Evolutionary conservation across 1,140 invertebrate genomes (phyloP).

Genomic region (Drosophila dunni): DNA sequence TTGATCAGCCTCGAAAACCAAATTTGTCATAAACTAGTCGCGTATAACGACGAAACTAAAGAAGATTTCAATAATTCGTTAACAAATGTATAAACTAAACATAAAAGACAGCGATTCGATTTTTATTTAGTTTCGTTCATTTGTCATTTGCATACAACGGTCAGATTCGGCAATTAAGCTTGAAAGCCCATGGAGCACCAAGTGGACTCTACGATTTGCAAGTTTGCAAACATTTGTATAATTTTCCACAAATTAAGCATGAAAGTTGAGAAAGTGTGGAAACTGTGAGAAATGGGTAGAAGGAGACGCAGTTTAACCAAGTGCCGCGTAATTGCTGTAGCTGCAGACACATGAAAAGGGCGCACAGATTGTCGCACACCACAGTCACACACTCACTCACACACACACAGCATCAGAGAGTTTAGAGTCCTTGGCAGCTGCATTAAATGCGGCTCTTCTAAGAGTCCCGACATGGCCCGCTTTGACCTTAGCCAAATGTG

Average conservation of each 20-base stretch:
- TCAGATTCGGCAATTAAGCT: slow-evolving; percentile 5
- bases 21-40: slow-evolving; percentile 55
- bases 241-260: slow-evolving; percentile 52
- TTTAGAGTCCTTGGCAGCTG: slow-evolving; percentile 36
- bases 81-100: slow-evolving; percentile 68
- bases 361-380: slow-evolving; percentile 22
- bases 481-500: slow-evolving; percentile 55
- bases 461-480: slow-evolving; percentile 21
- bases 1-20: slow-evolving; percentile 18
- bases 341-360: slow-evolving; percentile 17
- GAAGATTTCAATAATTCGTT: slow-evolving; percentile 53
- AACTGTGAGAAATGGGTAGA: neutral
- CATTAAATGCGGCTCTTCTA: slow-evolving; percentile 25
- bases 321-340: slow-evolving; percentile 36
- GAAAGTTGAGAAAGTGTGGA: neutral
- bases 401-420: neutral
- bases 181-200: neutral
- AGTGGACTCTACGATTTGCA: neutral
- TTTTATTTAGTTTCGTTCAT: neutral
- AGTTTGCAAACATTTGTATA: slow-evolving; percentile 7
- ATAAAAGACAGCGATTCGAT: slow-evolving; percentile 51
- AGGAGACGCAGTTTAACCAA: slow-evolving; percentile 27
- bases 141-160: slow-evolving; percentile 14
- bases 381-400: slow-evolving; percentile 13
- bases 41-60: slow-evolving; percentile 1